phyloP scores from a whole-genome alignment of 2,797 vertebrate species.

The Tadarida brasiliensis region DNA sequence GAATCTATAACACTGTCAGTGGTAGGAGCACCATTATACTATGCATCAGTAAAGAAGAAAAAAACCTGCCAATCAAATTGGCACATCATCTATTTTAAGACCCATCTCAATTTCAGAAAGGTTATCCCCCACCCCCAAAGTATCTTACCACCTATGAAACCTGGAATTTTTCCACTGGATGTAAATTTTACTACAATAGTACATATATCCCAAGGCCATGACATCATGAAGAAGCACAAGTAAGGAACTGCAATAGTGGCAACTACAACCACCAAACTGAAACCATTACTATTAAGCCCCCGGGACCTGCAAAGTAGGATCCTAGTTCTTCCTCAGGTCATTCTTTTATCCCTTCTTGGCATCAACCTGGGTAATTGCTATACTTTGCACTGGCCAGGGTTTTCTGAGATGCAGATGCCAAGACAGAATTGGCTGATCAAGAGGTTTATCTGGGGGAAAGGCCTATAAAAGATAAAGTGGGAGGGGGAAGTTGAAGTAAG shows the following conservation, averaged over 20 bases:
- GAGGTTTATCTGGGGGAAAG: neutral
- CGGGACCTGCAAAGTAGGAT: neutral
- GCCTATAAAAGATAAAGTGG: neutral
- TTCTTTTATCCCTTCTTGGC: neutral
- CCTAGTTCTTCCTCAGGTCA: neutral
- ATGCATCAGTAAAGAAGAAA: conserved; percentile 1
- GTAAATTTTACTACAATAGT: neutral
- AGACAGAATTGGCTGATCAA: neutral
- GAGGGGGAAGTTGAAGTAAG: neutral
- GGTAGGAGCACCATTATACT: neutral
- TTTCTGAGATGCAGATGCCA: conserved; percentile 31
- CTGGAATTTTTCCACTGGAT: neutral
- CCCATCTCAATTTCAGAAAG: neutral
- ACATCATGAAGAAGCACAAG: neutral
- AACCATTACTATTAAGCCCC: neutral
- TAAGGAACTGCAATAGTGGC: neutral
- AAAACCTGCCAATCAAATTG: neutral
- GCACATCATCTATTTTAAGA: conserved; percentile 27
- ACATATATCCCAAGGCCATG: neutral
- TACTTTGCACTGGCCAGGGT: neutral
- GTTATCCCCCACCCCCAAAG: neutral
- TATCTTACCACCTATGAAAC: neutral
- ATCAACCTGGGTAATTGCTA: neutral
- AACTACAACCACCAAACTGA: neutral
- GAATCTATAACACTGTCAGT: neutral